These are phyloP conservation scores for Pogonus chalceus DNA, from an alignment of 1,140 invertebrate species.

Conservation along the genomic window DNA sequence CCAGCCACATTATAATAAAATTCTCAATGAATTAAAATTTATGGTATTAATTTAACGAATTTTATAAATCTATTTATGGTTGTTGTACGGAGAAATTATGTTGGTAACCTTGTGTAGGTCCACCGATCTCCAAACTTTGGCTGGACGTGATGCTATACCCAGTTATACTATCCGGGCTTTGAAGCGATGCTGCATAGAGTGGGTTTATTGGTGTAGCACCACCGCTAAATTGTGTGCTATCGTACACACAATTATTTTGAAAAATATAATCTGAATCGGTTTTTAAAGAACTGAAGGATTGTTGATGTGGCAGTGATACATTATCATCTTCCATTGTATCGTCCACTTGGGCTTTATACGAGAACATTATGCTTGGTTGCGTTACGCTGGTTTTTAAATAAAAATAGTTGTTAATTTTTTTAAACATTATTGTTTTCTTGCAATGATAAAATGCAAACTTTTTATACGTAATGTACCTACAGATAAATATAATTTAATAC, in stretches of 20 bases:
- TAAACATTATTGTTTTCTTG: slow-evolving; percentile 9
- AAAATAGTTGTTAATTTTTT: slow-evolving; percentile 12
- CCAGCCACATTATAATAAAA: too few relatives aligned
- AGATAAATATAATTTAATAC: too few relatives aligned
- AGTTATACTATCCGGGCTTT: slow-evolving; percentile 65
- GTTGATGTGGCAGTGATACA: slow-evolving; percentile 66
- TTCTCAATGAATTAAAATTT: too few relatives aligned
- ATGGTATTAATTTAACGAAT: too few relatives aligned
- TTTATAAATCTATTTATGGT: too few relatives aligned
- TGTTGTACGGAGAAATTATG: slow-evolving; percentile 9
- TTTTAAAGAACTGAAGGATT: slow-evolving; percentile 64
- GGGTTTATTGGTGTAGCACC: slow-evolving; percentile 55
- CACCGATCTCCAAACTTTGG: slow-evolving; percentile 10
- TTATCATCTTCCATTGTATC: slow-evolving; percentile 68
- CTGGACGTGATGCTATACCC: slow-evolving; percentile 9
- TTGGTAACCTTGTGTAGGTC: slow-evolving; percentile 8
- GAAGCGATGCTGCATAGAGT: slow-evolving; percentile 58
- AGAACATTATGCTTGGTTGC: slow-evolving; percentile 68
- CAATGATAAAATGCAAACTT: slow-evolving; percentile 6
- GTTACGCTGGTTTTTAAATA: slow-evolving; percentile 48
- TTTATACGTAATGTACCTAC: slow-evolving; percentile 3
- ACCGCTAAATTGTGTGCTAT: slow-evolving; percentile 66
- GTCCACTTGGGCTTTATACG: slow-evolving; percentile 73
- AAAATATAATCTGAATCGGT: slow-evolving; percentile 71
- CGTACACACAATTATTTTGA: slow-evolving; percentile 66